Conservation (phyloP, 1,140 invertebrate species). For the Achatina immaculata region DNA sequence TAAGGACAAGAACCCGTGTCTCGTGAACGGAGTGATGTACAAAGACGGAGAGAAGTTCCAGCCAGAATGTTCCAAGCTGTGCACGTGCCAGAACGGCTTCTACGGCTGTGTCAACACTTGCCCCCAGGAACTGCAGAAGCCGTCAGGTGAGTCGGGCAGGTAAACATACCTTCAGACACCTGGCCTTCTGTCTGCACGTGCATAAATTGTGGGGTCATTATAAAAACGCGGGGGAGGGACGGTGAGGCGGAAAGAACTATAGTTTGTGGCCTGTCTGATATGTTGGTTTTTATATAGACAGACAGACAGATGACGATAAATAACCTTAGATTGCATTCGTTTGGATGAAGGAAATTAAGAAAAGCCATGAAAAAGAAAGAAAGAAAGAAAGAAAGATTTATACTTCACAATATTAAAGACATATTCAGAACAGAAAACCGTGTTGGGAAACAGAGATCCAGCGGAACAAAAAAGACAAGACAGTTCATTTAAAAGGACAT, state of each 20-base stretch:
- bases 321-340: no score
- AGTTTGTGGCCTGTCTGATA: not conserved
- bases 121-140: slow-evolving; percentile 79
- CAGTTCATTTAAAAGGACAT: no score
- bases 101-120: slow-evolving; percentile 82
- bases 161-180: not conserved
- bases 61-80: slow-evolving; percentile 79
- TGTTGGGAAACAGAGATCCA: no score
- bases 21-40: slow-evolving; percentile 77
- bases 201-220: not conserved
- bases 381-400: no score
- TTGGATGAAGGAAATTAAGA: no score
- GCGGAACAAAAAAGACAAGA: no score
- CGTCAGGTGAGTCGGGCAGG: slow-evolving; percentile 65
- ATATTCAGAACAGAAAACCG: no score
- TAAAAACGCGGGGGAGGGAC: not conserved
- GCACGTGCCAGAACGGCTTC: slow-evolving; percentile 79
- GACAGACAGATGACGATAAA: no score
- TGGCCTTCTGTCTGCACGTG: not conserved
- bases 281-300: no score
- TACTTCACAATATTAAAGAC: no score
- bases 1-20: slow-evolving; percentile 54
- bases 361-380: no score
- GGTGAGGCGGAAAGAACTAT: no score
- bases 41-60: slow-evolving; percentile 78